Conservation (phyloP, 2,113 vertebrate genomes). For the Smithornis capensis region DNA sequence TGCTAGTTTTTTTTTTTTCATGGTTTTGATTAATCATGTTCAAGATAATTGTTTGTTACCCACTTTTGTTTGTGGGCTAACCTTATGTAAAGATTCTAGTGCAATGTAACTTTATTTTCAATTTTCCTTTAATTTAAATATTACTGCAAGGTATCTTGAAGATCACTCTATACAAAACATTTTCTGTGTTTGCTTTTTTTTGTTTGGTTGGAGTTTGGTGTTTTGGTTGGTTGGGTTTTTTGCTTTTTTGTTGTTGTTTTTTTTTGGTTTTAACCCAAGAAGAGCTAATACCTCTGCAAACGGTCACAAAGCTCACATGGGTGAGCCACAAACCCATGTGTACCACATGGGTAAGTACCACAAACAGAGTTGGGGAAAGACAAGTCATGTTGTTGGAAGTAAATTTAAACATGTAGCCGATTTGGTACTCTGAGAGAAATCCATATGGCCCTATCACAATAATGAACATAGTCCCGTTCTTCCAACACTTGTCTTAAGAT, state of each 20-base stretch:
- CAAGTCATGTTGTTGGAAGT: neutral
- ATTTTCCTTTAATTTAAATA: neutral
- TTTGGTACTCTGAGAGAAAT: neutral
- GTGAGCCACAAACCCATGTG: too few relatives aligned
- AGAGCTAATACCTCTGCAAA: neutral
- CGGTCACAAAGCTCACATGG: neutral
- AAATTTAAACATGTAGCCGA: neutral
- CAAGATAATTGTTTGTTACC: neutral
- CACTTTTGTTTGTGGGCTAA: neutral
- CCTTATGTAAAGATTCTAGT: neutral
- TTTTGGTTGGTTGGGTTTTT: neutral
- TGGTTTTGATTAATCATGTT: neutral
- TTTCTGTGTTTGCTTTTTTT: neutral
- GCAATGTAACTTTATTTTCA: neutral
- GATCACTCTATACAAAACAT: neutral
- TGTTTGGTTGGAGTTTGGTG: neutral
- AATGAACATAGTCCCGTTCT: neutral
- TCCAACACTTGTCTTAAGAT: neutral
- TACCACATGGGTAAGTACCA: too few relatives aligned
- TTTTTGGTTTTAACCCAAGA: neutral
- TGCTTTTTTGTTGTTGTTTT: too few relatives aligned
- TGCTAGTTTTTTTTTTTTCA: neutral
- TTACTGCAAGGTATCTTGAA: neutral
- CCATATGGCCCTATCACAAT: neutral
- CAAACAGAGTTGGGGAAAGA: neutral